Evolutionary conservation across 2,113 vertebrate species (phyloP), one percentile per base, ranked within the genome.

Genomic region (Actenoides lindsayi): DNA sequence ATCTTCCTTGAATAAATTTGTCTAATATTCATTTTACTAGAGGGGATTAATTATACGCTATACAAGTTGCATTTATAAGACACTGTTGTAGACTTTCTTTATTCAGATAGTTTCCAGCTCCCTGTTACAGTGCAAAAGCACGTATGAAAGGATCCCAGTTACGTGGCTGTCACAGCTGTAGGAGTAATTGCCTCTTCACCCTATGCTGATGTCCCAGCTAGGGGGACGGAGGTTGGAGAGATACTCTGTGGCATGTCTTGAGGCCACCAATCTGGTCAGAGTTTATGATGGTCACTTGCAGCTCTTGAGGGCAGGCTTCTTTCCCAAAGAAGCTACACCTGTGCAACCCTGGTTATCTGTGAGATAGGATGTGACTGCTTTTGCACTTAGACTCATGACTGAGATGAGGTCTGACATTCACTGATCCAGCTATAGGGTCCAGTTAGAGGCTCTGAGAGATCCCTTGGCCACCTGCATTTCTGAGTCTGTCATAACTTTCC

Each of bases 1-100:
- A 71, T 87, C 48, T 79, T 92, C 59, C 69, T 41, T 87, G 86
- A 89, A 95, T 83, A 77, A 76, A 89, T 79, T 90, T 77, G 24
- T 89, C 42, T 63, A 83, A 50, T 87, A 63, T 5, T 68, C 19
- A 27, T 79, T 46, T 50, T 93, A 75, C 41, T 85, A 59, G 60
- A 85, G 33, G 5, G 16, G 33, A 89, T 87, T 94, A 95, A 91
- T 88, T 95, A 77, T 35, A 84, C 11, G 30, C 42, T 76, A 10
- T 64, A 84, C 30, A 82, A 54, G 12, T 37, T 81, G 27, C 10
- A 31, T 71, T 14, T 83, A 35, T 90, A 71, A 93, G 95, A 87
- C 10, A 68, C 10, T 64, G 14, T 10, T 39, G 33, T 39, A 76
- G 30, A 68, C 56, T 80, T 93, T 33, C 25, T 89, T 78, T 92